phyloP scores from a whole-genome alignment of 2,113 vertebrate genomes.

The Sturnira hondurensis region DNA sequence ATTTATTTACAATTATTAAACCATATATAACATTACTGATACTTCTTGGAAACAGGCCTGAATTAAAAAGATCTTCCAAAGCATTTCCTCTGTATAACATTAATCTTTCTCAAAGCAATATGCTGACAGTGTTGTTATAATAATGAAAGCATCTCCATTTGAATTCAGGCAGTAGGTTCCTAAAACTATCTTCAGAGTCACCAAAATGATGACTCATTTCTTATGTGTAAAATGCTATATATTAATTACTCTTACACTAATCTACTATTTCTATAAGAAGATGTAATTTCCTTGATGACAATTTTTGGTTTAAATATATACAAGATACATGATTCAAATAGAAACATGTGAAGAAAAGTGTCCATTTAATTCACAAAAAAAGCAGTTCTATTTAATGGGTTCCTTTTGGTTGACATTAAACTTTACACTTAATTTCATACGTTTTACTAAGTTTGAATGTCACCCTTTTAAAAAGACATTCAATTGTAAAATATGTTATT shows the following conservation, averaged over 20 bases:
- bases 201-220: neutral
- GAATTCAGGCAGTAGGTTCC: slow-evolving; percentile 54
- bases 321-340: neutral
- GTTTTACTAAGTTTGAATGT: neutral
- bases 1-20: slow-evolving; percentile 78
- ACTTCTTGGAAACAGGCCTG: slow-evolving; percentile 69
- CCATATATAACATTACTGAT: slow-evolving; percentile 71
- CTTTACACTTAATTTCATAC: neutral
- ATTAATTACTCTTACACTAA: neutral
- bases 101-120: slow-evolving; percentile 73
- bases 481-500: neutral
- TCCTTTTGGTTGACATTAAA: neutral
- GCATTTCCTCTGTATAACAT: slow-evolving; percentile 61
- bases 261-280: slow-evolving; percentile 1
- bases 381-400: neutral
- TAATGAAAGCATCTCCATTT: slow-evolving; percentile 64
- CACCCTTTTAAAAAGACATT: neutral
- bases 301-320: neutral
- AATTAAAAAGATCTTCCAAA: slow-evolving; percentile 76
- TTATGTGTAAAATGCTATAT: slow-evolving; percentile 3
- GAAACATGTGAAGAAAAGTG: neutral
- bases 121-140: slow-evolving; percentile 43
- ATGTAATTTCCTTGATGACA: neutral
- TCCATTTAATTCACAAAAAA: neutral
- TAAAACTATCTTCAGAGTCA: slow-evolving; percentile 49